These are phyloP conservation scores for Zaprionus lachaisei DNA, from an alignment of 1,140 invertebrate species.

Conservation along the genomic window DNA sequence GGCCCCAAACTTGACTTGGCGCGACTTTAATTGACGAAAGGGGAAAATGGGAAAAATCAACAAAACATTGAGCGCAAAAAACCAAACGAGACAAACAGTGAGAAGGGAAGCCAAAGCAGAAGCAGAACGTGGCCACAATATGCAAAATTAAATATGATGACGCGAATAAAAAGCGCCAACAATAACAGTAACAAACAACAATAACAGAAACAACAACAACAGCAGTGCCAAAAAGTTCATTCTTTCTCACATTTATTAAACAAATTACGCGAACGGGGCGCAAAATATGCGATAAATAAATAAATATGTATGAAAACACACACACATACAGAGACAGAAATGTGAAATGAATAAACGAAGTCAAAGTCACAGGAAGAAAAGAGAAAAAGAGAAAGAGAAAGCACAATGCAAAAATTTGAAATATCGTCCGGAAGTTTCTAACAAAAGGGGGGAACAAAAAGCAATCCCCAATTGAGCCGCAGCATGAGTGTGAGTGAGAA, in stretches of 20 bases:
- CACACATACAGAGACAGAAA: background rate
- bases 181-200: slow-evolving; percentile 31
- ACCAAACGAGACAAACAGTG: slow-evolving; percentile 56
- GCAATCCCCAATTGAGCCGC: slow-evolving; percentile 25
- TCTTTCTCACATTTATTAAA: slow-evolving; percentile 76
- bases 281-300: slow-evolving; percentile 62
- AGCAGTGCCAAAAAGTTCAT: slow-evolving; percentile 17
- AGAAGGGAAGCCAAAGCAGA: slow-evolving; percentile 21
- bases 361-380: slow-evolving; percentile 13
- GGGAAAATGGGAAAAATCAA: slow-evolving; percentile 53
- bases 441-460: slow-evolving; percentile 8
- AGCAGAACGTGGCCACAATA: slow-evolving; percentile 40
- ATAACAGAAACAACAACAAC: slow-evolving; percentile 23
- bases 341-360: slow-evolving; percentile 49
- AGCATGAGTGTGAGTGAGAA: slow-evolving; percentile 48
- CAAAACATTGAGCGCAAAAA: slow-evolving; percentile 56
- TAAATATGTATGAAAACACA: slow-evolving; percentile 5
- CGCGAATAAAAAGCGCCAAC: slow-evolving; percentile 60
- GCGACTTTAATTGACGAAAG: slow-evolving; percentile 69
- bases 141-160: slow-evolving; percentile 75
- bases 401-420: slow-evolving; percentile 27
- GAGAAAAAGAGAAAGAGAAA: slow-evolving; percentile 41
- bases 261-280: slow-evolving; percentile 50
- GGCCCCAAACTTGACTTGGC: slow-evolving; percentile 53
- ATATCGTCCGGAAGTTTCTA: slow-evolving; percentile 52